phyloP scores from a whole-genome alignment of 2,888 invertebrate species.

The Macrophya annulata region DNA sequence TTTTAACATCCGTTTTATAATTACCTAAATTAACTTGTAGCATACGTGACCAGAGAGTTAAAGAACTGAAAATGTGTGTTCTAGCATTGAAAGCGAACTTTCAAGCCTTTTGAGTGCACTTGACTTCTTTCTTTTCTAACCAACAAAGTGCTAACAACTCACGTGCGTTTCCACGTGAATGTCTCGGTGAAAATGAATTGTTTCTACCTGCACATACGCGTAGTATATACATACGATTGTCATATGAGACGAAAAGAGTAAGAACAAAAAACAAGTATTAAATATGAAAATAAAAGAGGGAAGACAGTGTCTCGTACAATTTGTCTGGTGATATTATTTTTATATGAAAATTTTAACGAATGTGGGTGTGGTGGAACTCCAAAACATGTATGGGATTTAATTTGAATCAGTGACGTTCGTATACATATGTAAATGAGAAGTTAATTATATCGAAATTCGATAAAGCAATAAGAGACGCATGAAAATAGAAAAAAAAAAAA shows the following conservation, averaged over 20 bases:
- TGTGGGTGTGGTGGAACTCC: neutral
- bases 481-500: neutral
- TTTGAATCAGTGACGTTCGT: neutral
- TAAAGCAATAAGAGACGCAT: neutral
- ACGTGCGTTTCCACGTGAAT: neutral
- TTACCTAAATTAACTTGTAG: neutral
- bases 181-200: conserved; percentile 6
- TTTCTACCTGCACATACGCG: neutral
- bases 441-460: conserved; percentile 1
- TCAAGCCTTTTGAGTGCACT: neutral
- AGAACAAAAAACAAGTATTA: neutral
- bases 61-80: conserved; percentile 16
- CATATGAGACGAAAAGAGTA: neutral
- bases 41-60: neutral
- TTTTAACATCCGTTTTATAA: neutral
- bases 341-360: neutral
- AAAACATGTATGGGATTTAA: neutral
- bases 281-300: no score
- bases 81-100: neutral
- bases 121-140: neutral
- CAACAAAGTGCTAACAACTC: conserved; percentile 11
- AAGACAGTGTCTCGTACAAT: neutral
- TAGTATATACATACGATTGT: neutral
- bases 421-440: conserved; percentile 14
- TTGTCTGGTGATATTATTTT: neutral